Evolutionary conservation across 2,888 invertebrate genomes (phyloP).

Genomic region (Galeopsomyia nigrocyanea): DNA sequence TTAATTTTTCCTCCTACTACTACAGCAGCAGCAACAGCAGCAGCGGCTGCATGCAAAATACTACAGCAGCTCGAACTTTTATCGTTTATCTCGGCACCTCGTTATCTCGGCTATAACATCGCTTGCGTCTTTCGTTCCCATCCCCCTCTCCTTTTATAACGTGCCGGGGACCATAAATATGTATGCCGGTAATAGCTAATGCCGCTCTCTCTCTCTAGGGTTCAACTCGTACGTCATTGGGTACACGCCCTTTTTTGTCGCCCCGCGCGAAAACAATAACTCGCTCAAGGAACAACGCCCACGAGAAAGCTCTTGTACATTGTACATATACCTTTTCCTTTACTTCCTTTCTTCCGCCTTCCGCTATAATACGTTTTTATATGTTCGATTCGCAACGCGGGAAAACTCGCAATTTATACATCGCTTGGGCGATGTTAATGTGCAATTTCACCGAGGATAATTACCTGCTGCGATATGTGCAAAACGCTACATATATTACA

Average conservation of each 20-base stretch:
- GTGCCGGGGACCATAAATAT: conserved; percentile 57
- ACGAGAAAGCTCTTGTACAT: no score
- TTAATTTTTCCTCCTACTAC: conserved; percentile 33
- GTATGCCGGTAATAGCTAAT: conserved; percentile 36
- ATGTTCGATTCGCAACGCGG: no score
- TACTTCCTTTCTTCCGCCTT: no score
- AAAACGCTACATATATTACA: no score
- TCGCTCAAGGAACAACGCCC: background rate
- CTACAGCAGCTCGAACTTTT: conserved; percentile 45
- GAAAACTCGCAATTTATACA: no score
- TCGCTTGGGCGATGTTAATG: no score
- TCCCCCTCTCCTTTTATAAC: conserved; percentile 27
- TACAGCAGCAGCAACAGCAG: background rate
- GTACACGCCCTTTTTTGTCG: conserved; percentile 43
- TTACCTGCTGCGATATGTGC: no score
- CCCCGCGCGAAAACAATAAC: conserved; percentile 20
- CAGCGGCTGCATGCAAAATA: no score
- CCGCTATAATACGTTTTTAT: no score
- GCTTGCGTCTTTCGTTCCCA: background rate
- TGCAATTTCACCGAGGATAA: no score
- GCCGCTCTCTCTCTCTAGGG: background rate
- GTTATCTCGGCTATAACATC: conserved; percentile 22
- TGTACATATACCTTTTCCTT: no score
- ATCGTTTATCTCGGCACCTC: conserved; percentile 49
- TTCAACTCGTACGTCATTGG: conserved; percentile 27